Base-by-base conservation (phyloP, 2,113 vertebrate species). In the Melanostigma gelatinosum region DNA sequence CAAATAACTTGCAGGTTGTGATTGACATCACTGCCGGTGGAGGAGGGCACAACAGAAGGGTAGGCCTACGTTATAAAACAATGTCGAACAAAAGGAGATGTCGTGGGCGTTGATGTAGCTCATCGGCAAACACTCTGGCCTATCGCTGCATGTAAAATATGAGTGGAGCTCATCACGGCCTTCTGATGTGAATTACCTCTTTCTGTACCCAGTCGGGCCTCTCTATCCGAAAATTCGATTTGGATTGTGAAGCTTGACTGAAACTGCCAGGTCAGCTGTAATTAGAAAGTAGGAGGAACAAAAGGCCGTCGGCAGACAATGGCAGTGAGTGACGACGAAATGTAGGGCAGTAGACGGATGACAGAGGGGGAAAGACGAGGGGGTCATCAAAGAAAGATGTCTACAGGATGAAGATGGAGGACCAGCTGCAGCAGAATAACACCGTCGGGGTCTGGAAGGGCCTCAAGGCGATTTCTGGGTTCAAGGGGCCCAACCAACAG, bases 181-280 rank as follows among this genome's bases (percentile, higher is more conserved):
- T 44, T 67, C 20, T n/a, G 1, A 24, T 46, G 18, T 34, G 20
- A 75, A 32, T n/a, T 18, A 60, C 6, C 2, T 15, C 18, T 6
- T 38, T 70, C n/a, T 70, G 40, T 46, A 3, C 11, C 22, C 48
- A 38, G 52, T 74, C 52, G 20, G 52, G 68, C 38, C 24, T 77
- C 64, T 83, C 4, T 71, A n/a, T 46, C 22, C 65, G n/a, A 15
- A 34, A 34, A 46, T 61, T 54, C 34, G 10, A 77, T 87, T 72
- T 42, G 40, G 34, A 71, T n/a, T n/a, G 52, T 44, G 57, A 85
- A 61, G 62, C 24, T 68, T 72, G 5, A 66, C 9, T 72, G 44
- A 68, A 89, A 86, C 36, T 71, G 58, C 69, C 66, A 29, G 16
- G 12, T 64, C 82, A 85, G 79, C 83, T 80, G 58, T 61, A 77